Base-by-base conservation (phyloP, 2,797 vertebrate species). In the Sardinella longiceps region DNA sequence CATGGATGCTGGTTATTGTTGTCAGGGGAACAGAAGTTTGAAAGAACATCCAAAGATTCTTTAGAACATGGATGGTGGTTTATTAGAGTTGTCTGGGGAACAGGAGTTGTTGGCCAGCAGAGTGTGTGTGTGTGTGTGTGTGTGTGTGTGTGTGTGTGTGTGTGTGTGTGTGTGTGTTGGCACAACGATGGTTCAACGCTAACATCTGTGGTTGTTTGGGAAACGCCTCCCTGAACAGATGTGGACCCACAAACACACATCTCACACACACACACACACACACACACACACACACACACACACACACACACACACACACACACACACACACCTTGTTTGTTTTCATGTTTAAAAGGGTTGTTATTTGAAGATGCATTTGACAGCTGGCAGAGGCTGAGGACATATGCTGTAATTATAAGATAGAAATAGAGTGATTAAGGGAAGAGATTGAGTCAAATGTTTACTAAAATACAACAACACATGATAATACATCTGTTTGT, bases 401-500 rank as follows among this genome's bases (percentile, higher is more conserved):
- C 87, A 86, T 84, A 85, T 87, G 83, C 63, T 82, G 82, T 56
- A 85, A 84, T 82, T 70, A 82, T 82, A 50, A 84, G 56, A 86
- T 86, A 89, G 25, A 82, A 85, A 63, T 74, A 53, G 14, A 50
- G 11, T 86, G 2, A 85, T 46, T 81, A 88, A 90, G 53, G 58
- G 37, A 51, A 81, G 66, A 39, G 82, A 83, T 80, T 0, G 60
- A 84, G n/a, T 82, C 80, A 83, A 51, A 84, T 77, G 74, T 87
- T 84, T 43, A 87, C 84, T 87, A 84, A 81, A 85, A 90, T 82
- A 88, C 56, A 84, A 50, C 1, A 50, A 50, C 48, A 50, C 48
- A 89, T 86, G 89, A 85, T 63, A 88, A 90, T 90, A 86, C 87
- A 85, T 86, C 81, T 60, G 48, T 56, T 18, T 20, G 51, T 56